Evolutionary conservation across 2,888 invertebrate genomes (phyloP), one percentile per base, ranked within the genome.

Genomic region (Drosophila suboccidentalis): DNA sequence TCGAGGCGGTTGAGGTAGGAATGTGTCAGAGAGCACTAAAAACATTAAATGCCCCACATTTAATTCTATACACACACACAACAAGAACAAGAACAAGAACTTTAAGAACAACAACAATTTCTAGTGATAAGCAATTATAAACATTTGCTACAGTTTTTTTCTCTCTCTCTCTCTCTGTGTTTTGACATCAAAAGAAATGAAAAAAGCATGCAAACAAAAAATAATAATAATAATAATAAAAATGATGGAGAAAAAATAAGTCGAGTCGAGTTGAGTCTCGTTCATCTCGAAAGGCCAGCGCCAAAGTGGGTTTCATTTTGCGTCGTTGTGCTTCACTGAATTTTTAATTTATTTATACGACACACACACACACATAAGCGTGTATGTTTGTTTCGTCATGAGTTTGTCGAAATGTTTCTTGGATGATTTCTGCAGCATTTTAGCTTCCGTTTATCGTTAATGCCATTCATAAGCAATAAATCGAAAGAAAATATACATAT

Each of bases 151-250:
- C 65, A 57, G 55, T 34, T 54, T 55, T 38, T 59, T 67, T 36
- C 4, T 22, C 3, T 22, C 22, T 47, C 10, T 38, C 22, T 38
- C 17, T 53, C 32, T 44, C 26, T 36, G 29, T 34, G 68, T 83
- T 77, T 80, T 74, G 76, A 84, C 82, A 84, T 84, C 82, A 87
- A 84, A 87, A 60, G 85, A 78, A 83, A 78, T 72, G 65, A 70
- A 75, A 75, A 36, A 8, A 61, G 46, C 41, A n/a, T 51, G 6
- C 26, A 36, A 22, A 68, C 13, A 19, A 36, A 22, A 64, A 44
- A 54, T 54, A 62, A 41, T 26, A 43, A 54, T 26, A 43, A 54
- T 46, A 54, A 61, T 39, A 47, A 66, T 50, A 64, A 64, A 26
- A 64, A 41, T 62, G 70, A 39, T 57, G n/a, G 38, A 60, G 43